Evolutionary conservation across 2,888 invertebrate species (phyloP).

Genomic region (Drosophila sordidula): DNA sequence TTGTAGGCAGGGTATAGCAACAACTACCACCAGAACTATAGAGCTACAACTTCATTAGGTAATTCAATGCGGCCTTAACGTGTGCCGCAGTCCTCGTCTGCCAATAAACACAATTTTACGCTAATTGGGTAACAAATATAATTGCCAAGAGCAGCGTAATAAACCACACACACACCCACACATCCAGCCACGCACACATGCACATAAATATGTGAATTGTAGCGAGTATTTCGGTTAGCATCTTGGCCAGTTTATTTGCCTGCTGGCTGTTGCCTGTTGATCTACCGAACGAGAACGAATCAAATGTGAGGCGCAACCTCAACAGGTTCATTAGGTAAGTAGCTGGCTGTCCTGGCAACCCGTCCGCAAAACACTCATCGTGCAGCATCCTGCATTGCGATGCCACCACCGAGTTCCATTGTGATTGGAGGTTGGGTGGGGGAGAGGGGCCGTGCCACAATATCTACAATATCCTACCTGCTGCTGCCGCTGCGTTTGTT

Average conservation of each 20-base stretch:
- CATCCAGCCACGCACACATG: conserved; percentile 14
- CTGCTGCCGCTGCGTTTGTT: conserved; percentile 46
- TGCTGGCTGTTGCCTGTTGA: conserved; percentile 20
- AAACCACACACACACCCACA: conserved; percentile 66
- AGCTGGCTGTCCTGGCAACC: conserved; percentile 63
- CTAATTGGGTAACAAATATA: conserved; percentile 83
- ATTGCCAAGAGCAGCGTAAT: conserved; percentile 82
- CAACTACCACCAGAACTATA: conserved; percentile 58
- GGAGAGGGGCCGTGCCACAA: neutral
- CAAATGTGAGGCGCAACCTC: conserved; percentile 53
- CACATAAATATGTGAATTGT: conserved; percentile 53
- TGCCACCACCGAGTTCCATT: conserved; percentile 23
- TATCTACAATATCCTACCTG: conserved; percentile 5
- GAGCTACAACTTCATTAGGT: conserved; percentile 74
- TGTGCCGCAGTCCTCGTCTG: conserved; percentile 50
- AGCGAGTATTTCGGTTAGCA: conserved; percentile 35
- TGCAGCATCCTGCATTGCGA: neutral
- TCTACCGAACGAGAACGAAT: conserved; percentile 7
- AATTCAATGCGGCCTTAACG: conserved; percentile 63
- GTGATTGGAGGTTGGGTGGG: conserved; percentile 54
- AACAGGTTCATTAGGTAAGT: conserved; percentile 79
- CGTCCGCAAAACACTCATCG: conserved; percentile 11
- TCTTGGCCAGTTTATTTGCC: conserved; percentile 38
- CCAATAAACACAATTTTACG: conserved; percentile 83
- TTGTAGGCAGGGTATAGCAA: neutral